Conservation (phyloP, 2,797 vertebrate genomes). For the Passerculus sandwichensis region DNA sequence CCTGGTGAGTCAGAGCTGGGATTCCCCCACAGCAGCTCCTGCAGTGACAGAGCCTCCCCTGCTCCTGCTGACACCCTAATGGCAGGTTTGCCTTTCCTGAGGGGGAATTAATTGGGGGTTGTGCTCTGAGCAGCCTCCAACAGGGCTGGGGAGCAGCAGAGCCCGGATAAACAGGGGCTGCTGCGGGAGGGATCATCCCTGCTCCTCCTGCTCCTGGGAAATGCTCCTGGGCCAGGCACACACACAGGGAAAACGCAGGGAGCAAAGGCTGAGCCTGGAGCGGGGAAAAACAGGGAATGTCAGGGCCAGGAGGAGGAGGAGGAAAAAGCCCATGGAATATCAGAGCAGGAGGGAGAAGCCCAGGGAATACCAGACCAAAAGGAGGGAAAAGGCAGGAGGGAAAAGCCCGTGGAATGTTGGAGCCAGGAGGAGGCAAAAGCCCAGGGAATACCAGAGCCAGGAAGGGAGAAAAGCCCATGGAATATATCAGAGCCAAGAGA, state of each 20-base stretch:
- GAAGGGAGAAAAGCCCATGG: too few species aligned
- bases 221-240: too few species aligned
- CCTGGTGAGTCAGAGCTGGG: rapidly evolving
- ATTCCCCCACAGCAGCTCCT: background rate
- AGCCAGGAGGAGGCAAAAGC: too few species aligned
- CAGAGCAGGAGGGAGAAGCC: background rate
- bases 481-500: too few species aligned
- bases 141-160: background rate
- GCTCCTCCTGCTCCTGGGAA: too few species aligned
- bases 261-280: too few species aligned
- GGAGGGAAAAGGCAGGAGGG: too few species aligned
- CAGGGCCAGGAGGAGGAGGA: background rate
- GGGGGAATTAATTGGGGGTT: constrained; percentile 29
- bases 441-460: too few species aligned
- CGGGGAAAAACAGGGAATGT: too few species aligned
- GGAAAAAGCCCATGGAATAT: background rate
- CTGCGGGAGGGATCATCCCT: background rate
- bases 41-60: background rate
- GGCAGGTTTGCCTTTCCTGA: constrained; percentile 26
- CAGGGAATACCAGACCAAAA: background rate
- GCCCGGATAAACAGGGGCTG: background rate
- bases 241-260: too few species aligned
- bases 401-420: too few species aligned
- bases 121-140: background rate
- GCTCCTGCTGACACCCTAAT: constrained; percentile 10